A percentile compares a stretch with the other conserved stretches of the same genome.
phyloP scores from a whole-genome alignment of 2,888 invertebrate species.

The Xylocampa areola region DNA sequence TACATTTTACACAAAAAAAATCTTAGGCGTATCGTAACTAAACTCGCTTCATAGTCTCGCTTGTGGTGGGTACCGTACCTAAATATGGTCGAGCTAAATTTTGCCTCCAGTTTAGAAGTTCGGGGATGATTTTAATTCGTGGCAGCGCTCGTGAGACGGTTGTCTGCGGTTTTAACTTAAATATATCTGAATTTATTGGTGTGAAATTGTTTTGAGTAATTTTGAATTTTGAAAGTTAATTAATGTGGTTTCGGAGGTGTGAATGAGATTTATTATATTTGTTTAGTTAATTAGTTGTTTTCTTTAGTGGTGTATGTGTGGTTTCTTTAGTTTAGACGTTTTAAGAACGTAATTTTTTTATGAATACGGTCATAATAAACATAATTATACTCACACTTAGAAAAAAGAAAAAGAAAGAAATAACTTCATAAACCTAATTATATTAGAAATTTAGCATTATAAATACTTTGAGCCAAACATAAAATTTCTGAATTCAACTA shows the following conservation, averaged over 20 bases:
- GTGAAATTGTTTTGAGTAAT: conserved; percentile 34
- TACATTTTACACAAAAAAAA: no score
- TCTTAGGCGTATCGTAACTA: no score
- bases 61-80: no score
- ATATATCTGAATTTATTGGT: conserved; percentile 40
- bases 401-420: no score
- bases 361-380: no score
- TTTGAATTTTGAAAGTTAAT: conserved; percentile 37
- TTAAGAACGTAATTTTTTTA: background rate
- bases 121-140: conserved; percentile 37
- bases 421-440: no score
- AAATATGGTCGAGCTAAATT: conserved; percentile 34
- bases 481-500: no score
- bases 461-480: no score
- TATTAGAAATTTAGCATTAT: no score
- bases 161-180: conserved; percentile 40
- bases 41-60: no score
- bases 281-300: conserved; percentile 15
- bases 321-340: background rate
- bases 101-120: conserved; percentile 34
- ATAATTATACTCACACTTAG: no score
- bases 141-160: conserved; percentile 29
- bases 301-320: no score
- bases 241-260: conserved; percentile 20
- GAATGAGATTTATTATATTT: conserved; percentile 22